Conservation (phyloP, 2,888 invertebrate species). For the Cantharis flavilabris region DNA sequence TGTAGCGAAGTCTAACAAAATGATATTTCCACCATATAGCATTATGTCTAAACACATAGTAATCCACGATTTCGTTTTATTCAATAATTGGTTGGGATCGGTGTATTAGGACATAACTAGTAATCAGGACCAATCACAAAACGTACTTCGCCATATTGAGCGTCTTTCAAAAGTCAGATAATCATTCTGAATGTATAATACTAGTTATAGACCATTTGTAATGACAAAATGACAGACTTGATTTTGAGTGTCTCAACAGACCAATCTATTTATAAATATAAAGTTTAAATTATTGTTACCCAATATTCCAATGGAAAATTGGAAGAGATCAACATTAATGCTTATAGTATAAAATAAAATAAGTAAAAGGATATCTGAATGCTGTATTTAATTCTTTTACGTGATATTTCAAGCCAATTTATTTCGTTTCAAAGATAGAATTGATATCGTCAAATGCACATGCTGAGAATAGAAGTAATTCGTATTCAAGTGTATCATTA, state of each 20-base stretch:
- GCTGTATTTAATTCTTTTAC: slow-evolving; percentile 58
- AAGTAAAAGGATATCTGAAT: slow-evolving; percentile 57
- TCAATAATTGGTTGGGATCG: slow-evolving; percentile 51
- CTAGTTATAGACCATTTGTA: slow-evolving; percentile 54
- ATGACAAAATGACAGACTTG: slow-evolving; percentile 57
- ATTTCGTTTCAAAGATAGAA: slow-evolving; percentile 50
- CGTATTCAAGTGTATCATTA: slow-evolving; percentile 46
- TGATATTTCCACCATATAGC: slow-evolving; percentile 52
- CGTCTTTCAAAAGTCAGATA: slow-evolving; percentile 33
- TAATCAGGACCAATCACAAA: slow-evolving; percentile 37
- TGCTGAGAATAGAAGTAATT: slow-evolving; percentile 26
- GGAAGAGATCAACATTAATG: slow-evolving; percentile 53
- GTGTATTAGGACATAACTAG: slow-evolving; percentile 36
- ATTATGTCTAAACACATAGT: slow-evolving; percentile 49
- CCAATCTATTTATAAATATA: slow-evolving; percentile 28
- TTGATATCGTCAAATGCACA: slow-evolving; percentile 40
- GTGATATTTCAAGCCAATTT: slow-evolving; percentile 57
- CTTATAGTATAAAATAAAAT: slow-evolving; percentile 55
- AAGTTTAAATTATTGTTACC: background rate
- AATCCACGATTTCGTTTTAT: slow-evolving; percentile 49
- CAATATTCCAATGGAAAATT: slow-evolving; percentile 37
- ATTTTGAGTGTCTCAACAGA: slow-evolving; percentile 48
- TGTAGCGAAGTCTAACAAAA: slow-evolving; percentile 44
- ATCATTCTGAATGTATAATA: slow-evolving; percentile 52
- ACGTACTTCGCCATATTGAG: slow-evolving; percentile 36